Base-by-base conservation (phyloP, 2,888 invertebrate species). In the Trichopria drosophilae region DNA sequence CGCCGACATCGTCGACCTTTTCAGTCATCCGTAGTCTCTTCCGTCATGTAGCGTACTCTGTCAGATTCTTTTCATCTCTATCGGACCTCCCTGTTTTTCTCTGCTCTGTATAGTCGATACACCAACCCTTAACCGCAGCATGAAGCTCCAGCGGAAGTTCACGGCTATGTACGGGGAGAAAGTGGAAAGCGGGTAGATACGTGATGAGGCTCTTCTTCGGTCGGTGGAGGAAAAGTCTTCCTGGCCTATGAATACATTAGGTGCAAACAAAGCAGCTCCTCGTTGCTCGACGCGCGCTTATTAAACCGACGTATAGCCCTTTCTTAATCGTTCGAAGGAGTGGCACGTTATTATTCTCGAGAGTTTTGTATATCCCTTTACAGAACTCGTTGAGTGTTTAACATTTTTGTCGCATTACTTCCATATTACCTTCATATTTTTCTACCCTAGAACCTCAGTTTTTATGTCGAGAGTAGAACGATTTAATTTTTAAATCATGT, bases 231-330 rank as follows among this genome's bases (percentile, higher is more conserved):
- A 61, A 62, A 65, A 60, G 62, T 63, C 66, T 65, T 64, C 59
- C 59, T 61, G 63, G 61, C 61, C 71, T 68, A 72, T 72, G 72
- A 72, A 71, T 72, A 71, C 68, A 72, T 72, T 71, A 72, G 63
- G 51, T 57, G 56, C 64, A 68, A 69, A 66, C 66, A 68, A 69
- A 64, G 64, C 32, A 29, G 34, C 45, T 43, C 56, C 51, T 39
- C 28, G 51, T 53, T 35, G 47, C 29, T 39, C 51, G 41, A 3
- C 42, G 15, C 18, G 22, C 32, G 24, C 46, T 45, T 53, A 34
- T 53, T 46, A 28, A 46, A 41, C 34, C 22, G 28, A 3, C 13
- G 12, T 20, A 22, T 31, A 39, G 40, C 18, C 32, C 35, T 26
- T 31, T 48, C 32, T 44, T 48, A 53, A 36, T 35, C 34, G 19